Conservation (phyloP, 2,113 vertebrate species). For the Ptilorrhoa leucosticta region DNA sequence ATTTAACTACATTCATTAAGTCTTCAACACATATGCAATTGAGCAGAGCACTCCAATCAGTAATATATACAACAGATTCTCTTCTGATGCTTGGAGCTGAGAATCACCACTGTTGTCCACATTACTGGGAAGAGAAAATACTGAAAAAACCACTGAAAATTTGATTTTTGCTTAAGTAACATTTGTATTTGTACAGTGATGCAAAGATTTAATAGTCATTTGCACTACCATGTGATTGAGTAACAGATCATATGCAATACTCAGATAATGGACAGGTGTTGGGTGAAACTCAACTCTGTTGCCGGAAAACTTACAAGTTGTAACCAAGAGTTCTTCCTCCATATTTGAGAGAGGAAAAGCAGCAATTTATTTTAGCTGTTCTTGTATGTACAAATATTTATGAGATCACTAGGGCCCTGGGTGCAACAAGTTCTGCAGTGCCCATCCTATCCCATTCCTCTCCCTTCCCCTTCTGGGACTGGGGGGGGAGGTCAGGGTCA, state of each 20-base stretch:
- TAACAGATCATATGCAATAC: not conserved
- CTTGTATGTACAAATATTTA: not conserved
- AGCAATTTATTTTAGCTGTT: not conserved
- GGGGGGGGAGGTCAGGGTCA: rapidly evolving
- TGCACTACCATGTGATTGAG: not conserved
- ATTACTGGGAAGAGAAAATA: not conserved
- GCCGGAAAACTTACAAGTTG: not conserved
- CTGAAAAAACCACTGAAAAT: not conserved
- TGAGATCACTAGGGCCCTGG: not conserved
- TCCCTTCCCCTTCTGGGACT: not conserved
- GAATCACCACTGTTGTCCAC: not conserved
- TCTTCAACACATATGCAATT: not conserved
- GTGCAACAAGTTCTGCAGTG: not conserved
- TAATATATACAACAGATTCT: not conserved
- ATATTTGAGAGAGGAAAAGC: not conserved
- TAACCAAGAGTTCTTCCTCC: not conserved
- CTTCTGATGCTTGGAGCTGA: not conserved
- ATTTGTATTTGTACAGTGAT: rapidly evolving
- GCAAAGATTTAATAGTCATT: not conserved
- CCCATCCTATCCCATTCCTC: not conserved
- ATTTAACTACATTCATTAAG: not conserved
- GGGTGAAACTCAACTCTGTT: not conserved
- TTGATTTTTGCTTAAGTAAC: not conserved
- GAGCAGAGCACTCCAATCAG: not conserved
- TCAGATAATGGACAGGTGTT: not conserved